A percentile compares a stretch with the other conserved stretches of the same genome.
Evolutionary conservation across 2,113 vertebrate species (phyloP).

Genomic region (Cygnus buccinator): DNA sequence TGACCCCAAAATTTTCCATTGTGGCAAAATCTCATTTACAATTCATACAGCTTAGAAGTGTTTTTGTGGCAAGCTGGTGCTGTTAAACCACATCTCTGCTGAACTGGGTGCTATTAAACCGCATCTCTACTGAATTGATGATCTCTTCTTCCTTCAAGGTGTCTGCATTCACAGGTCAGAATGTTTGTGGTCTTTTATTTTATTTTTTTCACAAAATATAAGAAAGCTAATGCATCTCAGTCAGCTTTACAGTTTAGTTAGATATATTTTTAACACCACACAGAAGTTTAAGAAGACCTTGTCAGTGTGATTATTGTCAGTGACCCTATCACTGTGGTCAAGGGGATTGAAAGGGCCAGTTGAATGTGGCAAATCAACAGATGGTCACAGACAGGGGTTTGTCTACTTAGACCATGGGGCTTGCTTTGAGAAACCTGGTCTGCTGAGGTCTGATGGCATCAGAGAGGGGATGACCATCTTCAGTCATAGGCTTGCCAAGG

Average conservation of each 20-base stretch:
- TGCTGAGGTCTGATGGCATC: too few species aligned
- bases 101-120: background rate
- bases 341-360: too few species aligned
- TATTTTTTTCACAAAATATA: background rate
- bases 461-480: too few species aligned
- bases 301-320: background rate
- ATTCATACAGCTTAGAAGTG: background rate
- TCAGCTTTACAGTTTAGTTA: background rate
- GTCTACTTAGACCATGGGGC: too few species aligned
- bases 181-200: background rate
- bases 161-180: background rate
- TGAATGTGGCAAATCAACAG: too few species aligned
- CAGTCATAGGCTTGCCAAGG: too few species aligned
- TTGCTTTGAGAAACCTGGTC: too few species aligned
- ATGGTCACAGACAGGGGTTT: too few species aligned
- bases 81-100: background rate
- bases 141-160: background rate
- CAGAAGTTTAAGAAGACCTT: background rate
- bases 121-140: background rate
- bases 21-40: slow-evolving; percentile 15
- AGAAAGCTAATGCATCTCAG: background rate
- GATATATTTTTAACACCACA: background rate
- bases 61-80: background rate
- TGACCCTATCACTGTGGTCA: too few species aligned
- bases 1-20: slow-evolving; percentile 17